These are phyloP conservation scores for Thripadectes ignobilis DNA, from an alignment of 2,797 vertebrate genomes.

Conservation along the genomic window DNA sequence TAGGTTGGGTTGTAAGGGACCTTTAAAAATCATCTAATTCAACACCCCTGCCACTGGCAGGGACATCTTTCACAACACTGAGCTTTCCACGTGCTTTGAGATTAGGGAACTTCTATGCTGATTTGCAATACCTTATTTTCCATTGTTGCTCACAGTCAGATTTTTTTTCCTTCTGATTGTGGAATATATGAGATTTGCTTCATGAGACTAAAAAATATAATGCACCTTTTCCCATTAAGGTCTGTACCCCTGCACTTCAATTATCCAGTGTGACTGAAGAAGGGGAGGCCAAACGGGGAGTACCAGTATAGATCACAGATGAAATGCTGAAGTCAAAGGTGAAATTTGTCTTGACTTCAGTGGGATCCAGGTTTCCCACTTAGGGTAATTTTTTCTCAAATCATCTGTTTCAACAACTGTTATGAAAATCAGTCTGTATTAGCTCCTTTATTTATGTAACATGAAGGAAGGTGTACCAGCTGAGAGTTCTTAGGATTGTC, in stretches of 20 bases:
- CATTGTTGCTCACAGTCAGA: not conserved
- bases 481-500: not conserved
- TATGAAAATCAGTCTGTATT: not conserved
- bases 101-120: not conserved
- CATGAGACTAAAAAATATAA: not conserved
- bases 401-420: not conserved
- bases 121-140: constrained; percentile 9
- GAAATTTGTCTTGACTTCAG: not conserved
- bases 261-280: not conserved
- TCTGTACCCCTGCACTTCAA: not conserved
- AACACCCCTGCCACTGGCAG: not conserved
- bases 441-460: not conserved
- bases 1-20: not conserved
- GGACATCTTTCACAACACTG: not conserved
- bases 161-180: not conserved
- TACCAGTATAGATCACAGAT: not conserved
- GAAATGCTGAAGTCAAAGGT: not conserved
- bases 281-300: not conserved
- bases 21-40: not conserved
- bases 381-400: not conserved
- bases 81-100: not conserved
- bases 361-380: not conserved
- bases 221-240: not conserved
- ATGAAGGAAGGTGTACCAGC: not conserved
- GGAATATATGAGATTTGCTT: not conserved